phyloP scores from a whole-genome alignment of 2,888 invertebrate genomes.

The Chymomyza amoena region DNA sequence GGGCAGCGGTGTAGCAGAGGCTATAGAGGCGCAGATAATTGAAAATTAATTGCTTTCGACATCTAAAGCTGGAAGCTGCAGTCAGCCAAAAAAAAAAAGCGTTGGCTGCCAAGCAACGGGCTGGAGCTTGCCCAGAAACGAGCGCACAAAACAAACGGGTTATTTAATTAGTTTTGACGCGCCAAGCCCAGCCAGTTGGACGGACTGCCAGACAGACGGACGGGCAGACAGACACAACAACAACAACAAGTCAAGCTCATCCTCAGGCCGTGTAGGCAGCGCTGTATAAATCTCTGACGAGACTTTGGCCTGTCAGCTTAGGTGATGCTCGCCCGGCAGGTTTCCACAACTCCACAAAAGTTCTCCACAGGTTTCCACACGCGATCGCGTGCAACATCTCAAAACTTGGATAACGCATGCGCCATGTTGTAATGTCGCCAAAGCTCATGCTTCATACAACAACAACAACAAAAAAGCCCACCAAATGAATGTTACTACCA shows the following conservation, averaged over 20 bases:
- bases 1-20: neutral
- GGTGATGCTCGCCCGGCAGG: neutral
- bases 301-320: neutral
- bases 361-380: conserved; percentile 24
- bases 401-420: conserved; percentile 9
- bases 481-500: neutral
- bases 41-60: conserved; percentile 71
- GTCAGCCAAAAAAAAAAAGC: neutral
- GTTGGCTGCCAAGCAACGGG: neutral
- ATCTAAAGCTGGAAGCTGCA: conserved; percentile 39
- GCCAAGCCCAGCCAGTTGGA: conserved; percentile 14
- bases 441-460: conserved; percentile 9
- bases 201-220: neutral
- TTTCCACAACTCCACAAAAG: neutral
- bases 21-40: conserved; percentile 50
- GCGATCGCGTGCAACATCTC: conserved; percentile 35
- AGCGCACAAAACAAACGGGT: conserved; percentile 46
- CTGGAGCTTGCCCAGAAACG: neutral
- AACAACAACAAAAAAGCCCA: neutral
- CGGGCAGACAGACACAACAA: neutral
- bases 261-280: neutral
- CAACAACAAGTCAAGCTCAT: conserved; percentile 2
- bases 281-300: neutral
- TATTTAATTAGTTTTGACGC: conserved; percentile 71
- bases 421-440: conserved; percentile 15